Evolutionary conservation across 2,113 vertebrate species (phyloP), one percentile per base, ranked within the genome.

Genomic region (Phocoena sinus): DNA sequence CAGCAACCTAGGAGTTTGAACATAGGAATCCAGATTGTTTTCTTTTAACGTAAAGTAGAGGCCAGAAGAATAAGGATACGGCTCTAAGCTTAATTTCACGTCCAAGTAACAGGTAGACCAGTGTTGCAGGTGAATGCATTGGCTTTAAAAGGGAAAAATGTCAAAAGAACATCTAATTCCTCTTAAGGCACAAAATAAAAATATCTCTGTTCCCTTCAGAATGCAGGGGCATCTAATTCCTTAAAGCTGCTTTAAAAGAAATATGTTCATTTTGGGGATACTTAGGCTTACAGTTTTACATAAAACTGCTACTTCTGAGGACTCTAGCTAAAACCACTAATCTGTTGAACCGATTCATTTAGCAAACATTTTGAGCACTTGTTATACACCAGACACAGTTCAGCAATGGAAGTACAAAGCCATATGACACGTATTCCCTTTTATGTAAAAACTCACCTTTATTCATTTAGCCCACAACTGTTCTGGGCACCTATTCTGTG

Each of bases 161-260:
- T 47, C 47, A 89, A 93, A 94, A 87, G 74, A 83, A 96, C 41
- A 83, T 71, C 33, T 83, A 83, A 92, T 87, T 95, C 10, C 74
- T 89, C 80, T 88, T 84, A 96, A 74, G 28, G 6, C 60, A 96
- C 68, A 95, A 84, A 84, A 90, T 76, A 20, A 95, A 97, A 96
- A 80, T 84, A 41, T 74, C 8, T 94, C 44, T 89, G 6, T 36
- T 96, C 33, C 74, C 33, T 96, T 56, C 15, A 96, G 82, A 96
- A 96, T 38, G 20, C 17, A 56, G 92, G 33, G 41, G 28, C 58
- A 83, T 95, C 94, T 92, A 53, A 31, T 77, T 96, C 53, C 62
- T 86, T 86, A 88, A 82, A 85, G 18, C 33, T 77, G 15, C 60
- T 95, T 95, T 97, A 87, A 97, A 68, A 95, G 86, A 96, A 94